Percentiles rank a stretch among this genome's conserved stretches.
Evolutionary conservation across 2,113 vertebrate genomes (phyloP).

Genomic region (Nycticryphes semicollaris): DNA sequence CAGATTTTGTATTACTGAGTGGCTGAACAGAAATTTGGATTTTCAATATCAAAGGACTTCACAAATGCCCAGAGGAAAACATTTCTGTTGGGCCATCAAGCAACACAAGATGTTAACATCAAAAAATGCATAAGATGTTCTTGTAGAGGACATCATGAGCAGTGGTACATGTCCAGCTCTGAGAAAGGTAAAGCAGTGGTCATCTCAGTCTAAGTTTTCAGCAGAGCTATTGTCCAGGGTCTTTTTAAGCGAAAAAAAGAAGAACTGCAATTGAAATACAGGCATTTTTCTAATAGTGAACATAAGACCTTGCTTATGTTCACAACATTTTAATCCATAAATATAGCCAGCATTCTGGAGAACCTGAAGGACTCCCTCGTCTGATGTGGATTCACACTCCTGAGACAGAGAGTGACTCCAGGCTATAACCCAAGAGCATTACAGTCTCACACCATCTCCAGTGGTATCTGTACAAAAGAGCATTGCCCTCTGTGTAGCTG

Average conservation of each 20-base stretch:
- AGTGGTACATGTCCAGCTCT: neutral
- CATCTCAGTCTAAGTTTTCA: neutral
- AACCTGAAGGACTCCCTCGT: neutral
- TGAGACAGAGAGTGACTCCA: neutral
- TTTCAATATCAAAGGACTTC: neutral
- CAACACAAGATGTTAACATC: neutral
- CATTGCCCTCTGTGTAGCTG: neutral
- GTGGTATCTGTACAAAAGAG: neutral
- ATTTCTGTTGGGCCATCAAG: neutral
- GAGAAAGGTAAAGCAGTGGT: neutral
- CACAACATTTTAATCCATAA: neutral
- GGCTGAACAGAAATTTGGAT: neutral
- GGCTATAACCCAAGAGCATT: rapidly evolving
- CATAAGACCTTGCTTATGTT: neutral
- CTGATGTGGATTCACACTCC: neutral
- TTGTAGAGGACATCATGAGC: neutral
- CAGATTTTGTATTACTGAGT: neutral
- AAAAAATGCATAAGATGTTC: neutral
- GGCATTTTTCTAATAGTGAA: neutral
- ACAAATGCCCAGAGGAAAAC: neutral
- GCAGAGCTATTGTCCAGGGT: neutral
- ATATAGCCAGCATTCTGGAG: neutral
- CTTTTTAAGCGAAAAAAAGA: neutral
- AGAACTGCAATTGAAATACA: neutral
- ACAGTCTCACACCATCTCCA: neutral